phyloP scores from a whole-genome alignment of 2,113 vertebrate genomes.

The Falcunculus frontatus region DNA sequence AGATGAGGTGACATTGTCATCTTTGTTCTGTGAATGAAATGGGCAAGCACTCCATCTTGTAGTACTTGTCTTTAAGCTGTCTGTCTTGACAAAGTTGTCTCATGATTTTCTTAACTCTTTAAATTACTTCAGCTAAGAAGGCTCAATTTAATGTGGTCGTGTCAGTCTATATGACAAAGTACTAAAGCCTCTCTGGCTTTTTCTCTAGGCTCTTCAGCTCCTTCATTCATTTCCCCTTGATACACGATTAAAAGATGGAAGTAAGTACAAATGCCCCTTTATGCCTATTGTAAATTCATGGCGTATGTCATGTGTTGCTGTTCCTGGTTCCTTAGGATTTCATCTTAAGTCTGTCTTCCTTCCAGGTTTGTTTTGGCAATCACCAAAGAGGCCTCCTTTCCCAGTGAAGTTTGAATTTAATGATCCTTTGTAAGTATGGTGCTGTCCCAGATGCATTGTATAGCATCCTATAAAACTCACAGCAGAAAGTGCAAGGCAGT shows the following conservation, averaged over 20 bases:
- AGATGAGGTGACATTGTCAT: not conserved
- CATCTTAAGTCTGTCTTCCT: conserved; percentile 30
- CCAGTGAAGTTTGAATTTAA: conserved; percentile 90
- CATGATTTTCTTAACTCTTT: not conserved
- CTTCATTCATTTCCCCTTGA: conserved; percentile 95
- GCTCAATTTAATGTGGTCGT: not conserved
- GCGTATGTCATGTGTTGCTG: not conserved
- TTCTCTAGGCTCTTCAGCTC: conserved; percentile 87
- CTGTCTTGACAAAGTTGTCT: not conserved
- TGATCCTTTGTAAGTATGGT: conserved; percentile 88
- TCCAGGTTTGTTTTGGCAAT: conserved; percentile 97
- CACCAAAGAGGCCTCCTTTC: conserved; percentile 93
- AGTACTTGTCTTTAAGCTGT: not conserved
- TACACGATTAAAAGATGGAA: conserved; percentile 95
- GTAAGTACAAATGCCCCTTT: conserved; percentile 76
- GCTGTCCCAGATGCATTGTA: not conserved
- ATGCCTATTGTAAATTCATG: not conserved
- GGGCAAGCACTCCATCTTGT: not conserved
- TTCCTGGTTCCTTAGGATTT: not conserved
- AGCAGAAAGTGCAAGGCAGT: not conserved
- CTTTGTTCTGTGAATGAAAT: not conserved
- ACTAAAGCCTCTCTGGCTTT: not conserved
- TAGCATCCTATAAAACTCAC: not conserved
- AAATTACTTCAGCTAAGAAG: not conserved
- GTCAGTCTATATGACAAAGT: not conserved